Base-by-base conservation (phyloP, 2,113 vertebrate species). In the Pseudopodoces humilis region DNA sequence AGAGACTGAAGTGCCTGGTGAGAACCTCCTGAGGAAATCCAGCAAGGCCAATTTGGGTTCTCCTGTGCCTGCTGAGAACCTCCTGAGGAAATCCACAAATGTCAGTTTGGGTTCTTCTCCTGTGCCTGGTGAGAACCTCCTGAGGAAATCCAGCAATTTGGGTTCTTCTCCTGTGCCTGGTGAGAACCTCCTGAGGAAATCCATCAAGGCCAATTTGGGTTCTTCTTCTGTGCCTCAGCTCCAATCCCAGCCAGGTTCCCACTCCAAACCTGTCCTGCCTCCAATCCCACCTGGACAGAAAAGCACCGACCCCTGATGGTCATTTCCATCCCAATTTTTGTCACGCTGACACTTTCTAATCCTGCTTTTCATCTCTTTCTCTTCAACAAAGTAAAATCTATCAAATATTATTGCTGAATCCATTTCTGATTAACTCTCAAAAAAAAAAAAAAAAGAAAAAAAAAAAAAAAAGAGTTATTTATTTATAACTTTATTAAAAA, bases 261-360 rank as follows among this genome's bases (percentile, higher is more conserved):
- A 97, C 20, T 78, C 94, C 91, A 99, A 97, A 70, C 97, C 98
- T 7, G 50, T 98, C 75, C 98, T 99, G 18, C 99, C 99, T 25
- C 98, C 99, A 1, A 99, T 99, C 92, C 98, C 98, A 0, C 75
- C 97, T 0, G 97, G 98, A 7, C 58, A 69, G 65, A 99, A 97
- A 83, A 98, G 90, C 52, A 67, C 18, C 59, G 67, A 31, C 15
- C 24, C 27, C 10, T 94, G 74, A 94, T 0, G 10, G 37, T 41
- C 39, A 2, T 68, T 13, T 4, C 37, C 9, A 25, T 16, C 27
- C 15, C 18, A 19, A 6, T 11, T 71, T 41, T 30, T 27, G 13
- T 31, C 75, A 3, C 44, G 2, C 31, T 1, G 15, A 9, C 6
- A 24, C 22, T 30, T 39, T 24, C 53, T 1, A 6, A 7, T 22